phyloP scores from a whole-genome alignment of 2,888 invertebrate species.

The Dryocosmus kuriphilus region DNA sequence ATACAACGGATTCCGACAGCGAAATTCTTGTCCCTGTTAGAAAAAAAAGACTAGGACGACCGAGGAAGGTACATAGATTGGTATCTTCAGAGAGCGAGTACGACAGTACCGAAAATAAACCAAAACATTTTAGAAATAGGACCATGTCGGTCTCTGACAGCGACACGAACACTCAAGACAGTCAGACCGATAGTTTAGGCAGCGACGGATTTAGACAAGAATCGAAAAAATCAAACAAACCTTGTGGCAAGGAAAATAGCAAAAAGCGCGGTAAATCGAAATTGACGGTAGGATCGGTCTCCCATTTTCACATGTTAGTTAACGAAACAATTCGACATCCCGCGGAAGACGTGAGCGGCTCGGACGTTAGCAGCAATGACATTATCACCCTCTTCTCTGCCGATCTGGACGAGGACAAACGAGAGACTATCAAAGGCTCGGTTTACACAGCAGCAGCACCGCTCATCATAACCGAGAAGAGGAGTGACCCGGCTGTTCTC shows the following conservation, averaged over 20 bases:
- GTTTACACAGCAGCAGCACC: slow-evolving; percentile 72
- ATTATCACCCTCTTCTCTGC: slow-evolving; percentile 75
- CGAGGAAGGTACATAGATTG: slow-evolving; percentile 70
- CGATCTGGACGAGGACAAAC: slow-evolving; percentile 74
- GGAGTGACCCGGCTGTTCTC: slow-evolving; percentile 79
- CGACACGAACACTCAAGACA: slow-evolving; percentile 79
- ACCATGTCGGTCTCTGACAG: slow-evolving; percentile 74
- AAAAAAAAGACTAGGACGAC: slow-evolving; percentile 62
- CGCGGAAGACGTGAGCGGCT: slow-evolving; percentile 67
- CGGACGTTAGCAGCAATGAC: slow-evolving; percentile 73
- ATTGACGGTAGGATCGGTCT: slow-evolving; percentile 76
- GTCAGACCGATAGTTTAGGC: slow-evolving; percentile 77
- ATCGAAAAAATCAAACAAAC: slow-evolving; percentile 62
- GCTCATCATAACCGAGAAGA: slow-evolving; percentile 73
- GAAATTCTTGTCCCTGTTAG: slow-evolving; percentile 67
- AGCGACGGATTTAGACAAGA: slow-evolving; percentile 76
- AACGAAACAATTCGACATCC: slow-evolving; percentile 70
- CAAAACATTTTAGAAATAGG: slow-evolving; percentile 65
- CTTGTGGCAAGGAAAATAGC: slow-evolving; percentile 49
- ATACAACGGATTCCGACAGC: slow-evolving; percentile 73
- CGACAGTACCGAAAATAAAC: slow-evolving; percentile 69
- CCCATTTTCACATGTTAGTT: slow-evolving; percentile 73
- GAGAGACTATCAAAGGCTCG: slow-evolving; percentile 74
- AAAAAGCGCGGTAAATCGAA: slow-evolving; percentile 73
- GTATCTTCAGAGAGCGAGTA: slow-evolving; percentile 76